phyloP scores from a whole-genome alignment of 2,888 invertebrate genomes.

The Polia nebulosa region DNA sequence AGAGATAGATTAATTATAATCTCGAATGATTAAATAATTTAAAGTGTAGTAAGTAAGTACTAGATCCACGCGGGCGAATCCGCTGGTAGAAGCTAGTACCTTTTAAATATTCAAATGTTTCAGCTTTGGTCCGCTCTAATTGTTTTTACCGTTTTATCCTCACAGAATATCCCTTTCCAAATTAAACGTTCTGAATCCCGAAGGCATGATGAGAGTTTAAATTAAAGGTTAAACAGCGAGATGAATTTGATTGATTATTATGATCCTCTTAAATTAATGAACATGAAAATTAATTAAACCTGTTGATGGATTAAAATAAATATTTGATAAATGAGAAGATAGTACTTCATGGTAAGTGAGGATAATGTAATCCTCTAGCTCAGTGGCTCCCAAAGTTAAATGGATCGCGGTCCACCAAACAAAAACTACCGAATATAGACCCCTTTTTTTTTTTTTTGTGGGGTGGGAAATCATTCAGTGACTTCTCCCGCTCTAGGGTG shows the following conservation, averaged over 20 bases:
- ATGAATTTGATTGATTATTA: slow-evolving; percentile 37
- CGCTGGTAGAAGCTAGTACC: too few species aligned
- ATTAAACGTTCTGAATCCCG: slow-evolving; percentile 7
- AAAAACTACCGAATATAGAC: too few species aligned
- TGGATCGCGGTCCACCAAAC: too few species aligned
- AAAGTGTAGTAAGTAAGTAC: too few species aligned
- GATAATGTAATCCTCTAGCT: too few species aligned
- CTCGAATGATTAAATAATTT: too few species aligned
- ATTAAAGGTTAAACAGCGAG: slow-evolving; percentile 8
- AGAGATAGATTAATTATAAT: too few species aligned
- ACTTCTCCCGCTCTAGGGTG: too few species aligned
- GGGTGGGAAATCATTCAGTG: too few species aligned
- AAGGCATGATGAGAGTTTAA: slow-evolving; percentile 15
- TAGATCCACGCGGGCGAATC: too few species aligned
- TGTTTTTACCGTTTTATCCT: slow-evolving; percentile 12
- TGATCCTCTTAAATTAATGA: slow-evolving; percentile 16
- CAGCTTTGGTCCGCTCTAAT: not conserved
- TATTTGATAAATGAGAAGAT: not conserved
- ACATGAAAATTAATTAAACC: slow-evolving; percentile 16
- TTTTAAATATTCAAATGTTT: not conserved
- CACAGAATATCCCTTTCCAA: slow-evolving; percentile 9
- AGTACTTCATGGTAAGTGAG: not conserved
- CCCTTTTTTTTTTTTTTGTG: too few species aligned
- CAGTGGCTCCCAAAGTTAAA: too few species aligned
- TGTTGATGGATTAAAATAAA: slow-evolving; percentile 2